Evolutionary conservation across 2,797 vertebrate genomes (phyloP).

Genomic region (Coracias cyanogaster): DNA sequence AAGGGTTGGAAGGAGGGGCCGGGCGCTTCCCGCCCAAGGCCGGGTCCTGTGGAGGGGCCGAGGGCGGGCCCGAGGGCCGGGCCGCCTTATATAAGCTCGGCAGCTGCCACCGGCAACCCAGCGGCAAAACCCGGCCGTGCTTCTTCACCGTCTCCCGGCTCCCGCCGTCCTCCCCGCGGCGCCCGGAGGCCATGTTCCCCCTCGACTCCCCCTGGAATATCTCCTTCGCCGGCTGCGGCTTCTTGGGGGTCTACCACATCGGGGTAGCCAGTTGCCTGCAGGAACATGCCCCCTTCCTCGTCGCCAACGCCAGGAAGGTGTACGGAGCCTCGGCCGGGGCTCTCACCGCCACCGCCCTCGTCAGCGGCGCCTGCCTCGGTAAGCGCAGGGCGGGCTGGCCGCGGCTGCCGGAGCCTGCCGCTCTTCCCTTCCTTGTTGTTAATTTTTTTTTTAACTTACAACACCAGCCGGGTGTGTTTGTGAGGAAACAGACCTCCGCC

Average conservation of each 20-base stretch:
- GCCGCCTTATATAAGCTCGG: neutral
- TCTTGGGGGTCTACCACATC: conserved; percentile 94
- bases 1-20: conserved; percentile 17
- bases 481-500: neutral
- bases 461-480: neutral
- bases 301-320: conserved; percentile 89
- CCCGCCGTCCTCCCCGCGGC: too few relatives aligned
- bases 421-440: neutral
- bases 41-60: neutral
- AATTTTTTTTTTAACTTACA: neutral
- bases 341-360: conserved; percentile 90
- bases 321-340: conserved; percentile 96
- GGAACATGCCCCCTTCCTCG: conserved; percentile 92
- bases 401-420: neutral
- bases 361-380: conserved; percentile 92
- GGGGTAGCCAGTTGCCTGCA: conserved; percentile 94
- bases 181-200: conserved; percentile 86
- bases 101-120: fast-evolving
- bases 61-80: neutral
- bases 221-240: conserved; percentile 97
- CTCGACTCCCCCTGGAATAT: conserved; percentile 92
- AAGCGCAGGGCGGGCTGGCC: conserved; percentile 39
- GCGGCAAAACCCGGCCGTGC: fast-evolving
- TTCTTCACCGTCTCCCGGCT: fast-evolving
- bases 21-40: neutral